A percentile compares a stretch with the other conserved stretches of the same genome.
Conservation (phyloP, 2,113 vertebrate genomes). For the Protobothrops mucrosquamatus region DNA sequence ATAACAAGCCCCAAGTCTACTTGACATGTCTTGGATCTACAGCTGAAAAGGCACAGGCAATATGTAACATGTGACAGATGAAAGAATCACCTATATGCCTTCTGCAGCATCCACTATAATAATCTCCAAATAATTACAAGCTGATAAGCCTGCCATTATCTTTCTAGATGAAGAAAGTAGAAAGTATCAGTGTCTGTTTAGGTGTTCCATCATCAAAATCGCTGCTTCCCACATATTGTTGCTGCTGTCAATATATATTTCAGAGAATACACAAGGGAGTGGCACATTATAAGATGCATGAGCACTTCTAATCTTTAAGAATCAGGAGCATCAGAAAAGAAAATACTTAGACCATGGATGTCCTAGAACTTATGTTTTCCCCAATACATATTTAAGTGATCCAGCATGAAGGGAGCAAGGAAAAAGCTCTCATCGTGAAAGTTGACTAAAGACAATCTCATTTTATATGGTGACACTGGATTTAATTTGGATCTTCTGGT, state of each 20-base stretch:
- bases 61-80: not conserved
- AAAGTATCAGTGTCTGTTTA: too few species aligned
- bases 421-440: not conserved
- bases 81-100: not conserved
- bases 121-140: not conserved
- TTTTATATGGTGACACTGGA: not conserved
- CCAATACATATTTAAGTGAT: not conserved
- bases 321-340: not conserved
- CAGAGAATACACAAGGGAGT: not conserved
- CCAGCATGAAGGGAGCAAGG: not conserved
- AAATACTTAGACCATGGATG: not conserved
- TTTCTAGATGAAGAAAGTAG: not conserved
- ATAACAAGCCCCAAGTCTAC: not conserved
- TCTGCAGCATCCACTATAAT: too few species aligned
- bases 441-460: not conserved
- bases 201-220: not conserved
- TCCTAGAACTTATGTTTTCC: not conserved
- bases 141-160: not conserved
- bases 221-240: not conserved
- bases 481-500: not conserved
- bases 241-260: not conserved
- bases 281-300: not conserved
- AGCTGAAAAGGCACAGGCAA: not conserved
- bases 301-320: not conserved
- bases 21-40: not conserved